Evolutionary conservation across 2,888 invertebrate species (phyloP), one percentile per base, ranked within the genome.

Genomic region (Odontocolon sp.): DNA sequence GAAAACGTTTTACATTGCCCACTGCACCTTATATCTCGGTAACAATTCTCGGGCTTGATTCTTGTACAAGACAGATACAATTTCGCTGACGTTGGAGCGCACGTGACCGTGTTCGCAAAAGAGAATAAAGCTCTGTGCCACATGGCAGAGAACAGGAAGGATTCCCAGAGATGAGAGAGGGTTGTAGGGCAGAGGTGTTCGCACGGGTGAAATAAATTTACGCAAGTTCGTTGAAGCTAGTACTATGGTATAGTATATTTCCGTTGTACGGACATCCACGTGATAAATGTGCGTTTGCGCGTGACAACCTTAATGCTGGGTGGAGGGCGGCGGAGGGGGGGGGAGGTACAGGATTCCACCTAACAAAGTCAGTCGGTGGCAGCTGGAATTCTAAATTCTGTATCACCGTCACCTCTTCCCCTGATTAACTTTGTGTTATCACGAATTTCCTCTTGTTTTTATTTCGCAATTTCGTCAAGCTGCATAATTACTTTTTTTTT

Each of bases 281-380:
- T 81, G 81, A 81, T 81, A 79, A 81, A 81, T 70, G 81, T 61
- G 79, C 72, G 74, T 78, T 80, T 81, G 81, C 81, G 67, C 72
- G 72, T 81, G 81, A 81, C 81, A 80, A 57, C 74, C 76, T 81
- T 78, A 81, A 81, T 80, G 78, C 81, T 69, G 66, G 54, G 59
- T 18, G 36, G 52, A 47, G 36, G 31, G 42, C 42, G 11, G 18
- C 8, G 45, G 26, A 9, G 63, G 16, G 31, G 8, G 38, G 50
- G 26, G 16, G 52, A 33, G 52, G 52, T 47, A 54, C 45, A 42
- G 73, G 63, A 38, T 47, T 28, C 56, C 57, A 47, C 64, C 71
- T 71, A 63, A 75, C 52, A 75, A 71, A 77, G 23, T 78, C 75
- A 72, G 72, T 80, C 77, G 61, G 38, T 56, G 50, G 63, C 77